Evolutionary conservation across 2,113 vertebrate genomes (phyloP), one percentile per base, ranked within the genome.

Genomic region (Plestiodon gilberti): DNA sequence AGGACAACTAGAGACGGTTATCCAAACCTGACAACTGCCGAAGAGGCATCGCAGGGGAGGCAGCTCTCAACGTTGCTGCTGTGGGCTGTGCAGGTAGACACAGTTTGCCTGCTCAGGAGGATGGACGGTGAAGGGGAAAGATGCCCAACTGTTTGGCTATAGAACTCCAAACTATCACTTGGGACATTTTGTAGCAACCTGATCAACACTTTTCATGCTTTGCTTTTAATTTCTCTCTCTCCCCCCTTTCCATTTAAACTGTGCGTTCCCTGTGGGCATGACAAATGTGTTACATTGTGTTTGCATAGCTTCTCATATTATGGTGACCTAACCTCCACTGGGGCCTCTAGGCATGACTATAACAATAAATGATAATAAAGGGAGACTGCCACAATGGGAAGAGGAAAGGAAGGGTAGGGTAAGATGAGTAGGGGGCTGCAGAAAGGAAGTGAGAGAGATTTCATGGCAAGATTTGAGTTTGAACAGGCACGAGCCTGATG

Each of bases 21-120:
- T 92, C 89, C 86, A 93, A 82, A 94, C 88, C 87, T 89, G 88
- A 87, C 92, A 95, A 86, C 89, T 89, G 86, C 78, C 88, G 85
- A 69, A 90, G 88, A 88, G 52, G 59, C 88, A 83, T 79, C 61
- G 65, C 65, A 81, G 89, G 89, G 40, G 86, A 74, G 33, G 33
- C 40, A 73, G 67, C 18, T 4, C 64, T 38, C 33, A 59, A 55
- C 2, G 9, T 69, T 76, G 61, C 43, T 81, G 40, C 40, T 40
- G 25, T 18, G 59, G 87, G 82, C 80, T 48, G 22, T 76, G 87
- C 90, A 75, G 88, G 83, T 90, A 85, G 90, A 81, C 74, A 59
- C 70, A 71, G 55, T 80, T n/a, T 86, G 88, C 78, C 82, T 90
- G 55, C 5, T 13, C 55, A 57, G 55, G 55, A 85, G 84, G 88